Conservation (phyloP, 2,888 invertebrate genomes). For the Drosophila multiciliata region DNA sequence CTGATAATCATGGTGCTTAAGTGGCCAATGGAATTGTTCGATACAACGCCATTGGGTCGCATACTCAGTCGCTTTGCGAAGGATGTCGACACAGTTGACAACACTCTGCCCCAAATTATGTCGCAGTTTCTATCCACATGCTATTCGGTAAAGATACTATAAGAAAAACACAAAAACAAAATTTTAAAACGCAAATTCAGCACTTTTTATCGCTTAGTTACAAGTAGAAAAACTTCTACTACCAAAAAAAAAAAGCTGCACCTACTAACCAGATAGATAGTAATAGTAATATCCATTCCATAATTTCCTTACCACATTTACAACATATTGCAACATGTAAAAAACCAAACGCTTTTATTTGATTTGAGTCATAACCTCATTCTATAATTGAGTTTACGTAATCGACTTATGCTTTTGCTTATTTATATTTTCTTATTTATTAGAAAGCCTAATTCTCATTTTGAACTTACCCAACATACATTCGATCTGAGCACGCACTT, state of each 20-base stretch:
- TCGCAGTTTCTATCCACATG: conserved; percentile 84
- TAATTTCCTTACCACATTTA: not conserved
- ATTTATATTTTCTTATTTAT: conserved; percentile 30
- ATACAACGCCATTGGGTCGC: conserved; percentile 91
- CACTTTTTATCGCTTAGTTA: conserved; percentile 3
- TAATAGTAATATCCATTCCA: not conserved
- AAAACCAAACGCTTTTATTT: conserved; percentile 57
- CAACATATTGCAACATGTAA: conserved; percentile 2
- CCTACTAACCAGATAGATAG: conserved; percentile 9
- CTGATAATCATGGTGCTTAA: conserved; percentile 88
- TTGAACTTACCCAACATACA: conserved; percentile 4
- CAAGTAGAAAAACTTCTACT: not conserved
- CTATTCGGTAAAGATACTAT: conserved; percentile 85
- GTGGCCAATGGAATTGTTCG: conserved; percentile 91
- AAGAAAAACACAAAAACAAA: not conserved
- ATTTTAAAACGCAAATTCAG: not conserved
- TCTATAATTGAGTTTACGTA: conserved; percentile 26
- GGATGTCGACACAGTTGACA: conserved; percentile 88
- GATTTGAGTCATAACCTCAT: conserved; percentile 59
- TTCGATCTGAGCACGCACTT: conserved; percentile 37
- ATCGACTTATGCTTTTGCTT: conserved; percentile 28
- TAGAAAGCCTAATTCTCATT: conserved; percentile 4
- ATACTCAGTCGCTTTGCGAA: conserved; percentile 89
- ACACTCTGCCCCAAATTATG: conserved; percentile 85
- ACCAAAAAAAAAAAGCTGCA: not conserved